Base-by-base conservation (phyloP, 1,140 invertebrate species). In the Zelostemma sp. region DNA sequence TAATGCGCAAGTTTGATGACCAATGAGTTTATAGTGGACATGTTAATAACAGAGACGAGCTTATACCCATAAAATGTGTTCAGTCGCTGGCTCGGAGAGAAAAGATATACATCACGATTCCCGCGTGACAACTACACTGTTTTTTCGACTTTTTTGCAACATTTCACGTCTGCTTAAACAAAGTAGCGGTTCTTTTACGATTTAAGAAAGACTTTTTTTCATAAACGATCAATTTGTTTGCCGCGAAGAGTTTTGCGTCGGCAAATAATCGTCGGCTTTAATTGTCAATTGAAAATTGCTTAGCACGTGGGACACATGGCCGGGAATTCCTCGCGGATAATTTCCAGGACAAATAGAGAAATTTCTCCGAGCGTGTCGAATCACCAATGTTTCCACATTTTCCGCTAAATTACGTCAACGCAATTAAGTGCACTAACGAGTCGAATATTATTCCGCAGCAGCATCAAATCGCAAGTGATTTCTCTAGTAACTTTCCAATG, bases 401-500 rank as follows among this genome's bases (percentile, higher is more conserved):
- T 49, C 28, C 40, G 1, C 25, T 31, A 33, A 41, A 43, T 53
- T 33, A 47, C 41, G 50, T 49, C 38, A 4, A 11, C n/a, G 41
- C 60, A 63, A 63, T 63, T 63, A 63, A 63, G 54, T 40, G 51
- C 33, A 55, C 51, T 49, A 54, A 55, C 51, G 31, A 63, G 31
- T 63, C 41, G 31, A 63, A 63, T 63, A 63, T 63, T 63, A 63
- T 63, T 63, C 60, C 53, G 43, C 55, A 50, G 56, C 58, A 40
- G 40, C 48, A 31, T 51, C 47, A 3, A 57, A 63, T 73, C 31
- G 45, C 53, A 19, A 65, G 35, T 56, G 15, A 31, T 59, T 64
- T 48, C 63, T 35, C 49, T 31, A 16, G 11, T 17, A 31, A 15
- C 56, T 73, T 69, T 73, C 62, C 65, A 70, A 57, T 19, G 41